A percentile compares a stretch with the other conserved stretches of the same genome.
Evolutionary conservation across 92 coral and sea anemone genomes (phyloP).

Genomic region (Epizoanthus ramosus): DNA sequence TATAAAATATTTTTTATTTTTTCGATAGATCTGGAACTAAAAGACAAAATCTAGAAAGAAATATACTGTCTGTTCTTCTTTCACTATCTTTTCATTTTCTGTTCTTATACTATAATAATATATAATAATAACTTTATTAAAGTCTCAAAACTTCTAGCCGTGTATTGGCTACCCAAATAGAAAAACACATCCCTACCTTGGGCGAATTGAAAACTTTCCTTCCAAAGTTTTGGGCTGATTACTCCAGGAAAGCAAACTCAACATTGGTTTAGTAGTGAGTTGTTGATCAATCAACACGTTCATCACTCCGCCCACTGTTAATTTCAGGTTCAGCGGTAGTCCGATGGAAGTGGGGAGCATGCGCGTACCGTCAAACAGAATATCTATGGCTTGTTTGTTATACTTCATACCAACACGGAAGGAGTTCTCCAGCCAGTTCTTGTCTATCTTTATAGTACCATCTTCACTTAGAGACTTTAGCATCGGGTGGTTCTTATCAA

Average conservation of each 20-base stretch:
- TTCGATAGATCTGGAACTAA: no score
- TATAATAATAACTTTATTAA: no score
- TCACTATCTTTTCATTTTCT: not conserved
- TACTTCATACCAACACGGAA: constrained; percentile 52
- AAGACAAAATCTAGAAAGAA: not conserved
- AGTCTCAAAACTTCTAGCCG: no score
- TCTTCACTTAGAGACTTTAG: constrained; percentile 47
- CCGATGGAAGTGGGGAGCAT: constrained; percentile 55
- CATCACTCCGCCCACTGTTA: constrained; percentile 52
- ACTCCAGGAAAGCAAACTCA: constrained; percentile 47
- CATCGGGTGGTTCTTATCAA: constrained; percentile 43
- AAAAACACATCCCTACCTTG: constrained; percentile 29
- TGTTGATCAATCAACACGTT: constrained; percentile 19
- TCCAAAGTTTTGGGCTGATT: constrained; percentile 42
- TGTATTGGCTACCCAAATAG: not conserved
- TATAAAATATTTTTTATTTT: no score
- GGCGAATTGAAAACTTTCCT: constrained; percentile 35
- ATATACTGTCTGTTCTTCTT: not conserved
- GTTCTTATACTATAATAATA: not conserved
- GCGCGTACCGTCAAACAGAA: constrained; percentile 53
- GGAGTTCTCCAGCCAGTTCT: constrained; percentile 58
- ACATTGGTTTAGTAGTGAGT: constrained; percentile 41
- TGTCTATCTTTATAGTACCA: constrained; percentile 59
- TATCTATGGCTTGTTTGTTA: constrained; percentile 43
- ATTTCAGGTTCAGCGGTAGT: constrained; percentile 49